Percentiles rank a stretch among this genome's conserved stretches.
These are phyloP conservation scores for Rynchops niger DNA, from an alignment of 2,113 vertebrate species.

Conservation along the genomic window DNA sequence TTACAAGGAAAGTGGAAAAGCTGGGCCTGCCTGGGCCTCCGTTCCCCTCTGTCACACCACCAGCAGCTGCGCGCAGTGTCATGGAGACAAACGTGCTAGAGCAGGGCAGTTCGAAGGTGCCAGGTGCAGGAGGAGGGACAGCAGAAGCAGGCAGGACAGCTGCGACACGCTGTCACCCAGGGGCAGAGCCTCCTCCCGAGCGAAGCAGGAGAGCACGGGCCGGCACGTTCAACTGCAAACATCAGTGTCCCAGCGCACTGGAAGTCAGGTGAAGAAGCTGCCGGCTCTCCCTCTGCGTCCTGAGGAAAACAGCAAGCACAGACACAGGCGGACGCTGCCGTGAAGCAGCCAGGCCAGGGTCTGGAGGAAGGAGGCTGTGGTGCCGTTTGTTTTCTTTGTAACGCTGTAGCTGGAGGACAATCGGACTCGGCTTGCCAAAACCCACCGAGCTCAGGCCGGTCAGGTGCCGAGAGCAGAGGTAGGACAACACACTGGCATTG, in stretches of 20 bases:
- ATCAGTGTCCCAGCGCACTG: accelerated
- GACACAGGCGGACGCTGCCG: accelerated
- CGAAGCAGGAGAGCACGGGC: neutral
- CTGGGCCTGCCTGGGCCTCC: neutral
- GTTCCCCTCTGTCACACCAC: neutral
- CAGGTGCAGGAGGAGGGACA: accelerated
- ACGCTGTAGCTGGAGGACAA: neutral
- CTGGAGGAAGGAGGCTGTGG: neutral
- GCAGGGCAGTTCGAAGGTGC: accelerated
- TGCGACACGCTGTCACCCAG: accelerated
- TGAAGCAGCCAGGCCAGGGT: neutral
- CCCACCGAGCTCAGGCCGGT: neutral
- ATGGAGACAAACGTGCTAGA: neutral
- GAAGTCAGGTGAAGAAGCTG: neutral
- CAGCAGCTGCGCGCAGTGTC: neutral
- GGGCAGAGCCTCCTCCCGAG: neutral
- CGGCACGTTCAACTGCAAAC: accelerated
- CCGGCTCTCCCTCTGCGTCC: neutral
- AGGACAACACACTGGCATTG: constrained; percentile 55
- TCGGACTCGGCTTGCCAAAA: neutral
- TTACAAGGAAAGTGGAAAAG: neutral
- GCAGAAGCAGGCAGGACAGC: neutral
- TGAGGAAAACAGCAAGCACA: neutral
- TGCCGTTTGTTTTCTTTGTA: neutral
- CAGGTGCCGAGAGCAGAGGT: constrained; percentile 60